phyloP scores from a whole-genome alignment of 2,888 invertebrate genomes.

The Philopedon plagiatum region DNA sequence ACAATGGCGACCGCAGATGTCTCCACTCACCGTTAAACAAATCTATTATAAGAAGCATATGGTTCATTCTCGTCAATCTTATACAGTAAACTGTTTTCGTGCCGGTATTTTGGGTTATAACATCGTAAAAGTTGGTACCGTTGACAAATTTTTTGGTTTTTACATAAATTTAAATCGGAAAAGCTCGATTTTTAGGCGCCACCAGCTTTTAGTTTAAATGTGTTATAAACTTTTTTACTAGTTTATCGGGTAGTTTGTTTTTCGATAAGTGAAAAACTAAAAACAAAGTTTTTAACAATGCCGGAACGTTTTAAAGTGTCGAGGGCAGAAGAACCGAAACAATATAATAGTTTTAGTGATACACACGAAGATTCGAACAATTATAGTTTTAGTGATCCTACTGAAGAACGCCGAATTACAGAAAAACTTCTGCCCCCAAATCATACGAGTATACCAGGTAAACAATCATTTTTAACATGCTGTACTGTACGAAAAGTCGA shows the following conservation, averaged over 20 bases:
- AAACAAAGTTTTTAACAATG: conserved; percentile 63
- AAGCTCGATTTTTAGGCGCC: conserved; percentile 71
- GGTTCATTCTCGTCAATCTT: conserved; percentile 16
- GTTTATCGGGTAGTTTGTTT: neutral
- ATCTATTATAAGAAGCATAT: conserved; percentile 38
- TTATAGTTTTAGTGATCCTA: conserved; percentile 70
- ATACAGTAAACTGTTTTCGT: conserved; percentile 51
- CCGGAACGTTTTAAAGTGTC: conserved; percentile 75
- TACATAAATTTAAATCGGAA: conserved; percentile 42
- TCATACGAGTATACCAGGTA: conserved; percentile 18
- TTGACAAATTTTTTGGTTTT: conserved; percentile 38
- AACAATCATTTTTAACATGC: neutral
- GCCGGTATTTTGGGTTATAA: conserved; percentile 43
- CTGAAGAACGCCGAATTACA: conserved; percentile 58
- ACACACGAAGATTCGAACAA: conserved; percentile 67
- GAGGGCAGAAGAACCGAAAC: conserved; percentile 73
- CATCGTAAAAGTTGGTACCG: conserved; percentile 45
- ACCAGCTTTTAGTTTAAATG: conserved; percentile 7
- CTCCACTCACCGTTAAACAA: conserved; percentile 32
- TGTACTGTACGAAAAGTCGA: too few species aligned
- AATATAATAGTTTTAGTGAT: conserved; percentile 70
- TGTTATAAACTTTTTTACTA: conserved; percentile 14
- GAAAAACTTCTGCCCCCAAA: conserved; percentile 58
- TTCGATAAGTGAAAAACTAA: neutral
- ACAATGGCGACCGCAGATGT: conserved; percentile 27